Evolutionary conservation across 2,797 vertebrate species (phyloP).

Genomic region (Phylloscopus collybita): DNA sequence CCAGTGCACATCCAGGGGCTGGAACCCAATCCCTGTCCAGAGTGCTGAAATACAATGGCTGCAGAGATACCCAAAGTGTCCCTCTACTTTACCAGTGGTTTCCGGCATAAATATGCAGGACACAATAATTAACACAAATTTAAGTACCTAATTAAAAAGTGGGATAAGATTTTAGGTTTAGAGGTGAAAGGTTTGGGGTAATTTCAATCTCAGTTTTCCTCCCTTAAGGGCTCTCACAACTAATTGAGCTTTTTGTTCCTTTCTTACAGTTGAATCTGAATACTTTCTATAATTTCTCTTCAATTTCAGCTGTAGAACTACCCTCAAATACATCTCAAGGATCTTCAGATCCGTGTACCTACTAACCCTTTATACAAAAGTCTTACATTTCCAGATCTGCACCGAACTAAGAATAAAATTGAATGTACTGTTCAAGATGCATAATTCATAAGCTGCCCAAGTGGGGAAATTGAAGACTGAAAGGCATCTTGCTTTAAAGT

Average conservation of each 20-base stretch:
- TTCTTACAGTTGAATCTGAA: background rate
- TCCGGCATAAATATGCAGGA: background rate
- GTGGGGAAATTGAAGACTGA: background rate
- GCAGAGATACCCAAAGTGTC: rapidly evolving
- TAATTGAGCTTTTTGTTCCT: background rate
- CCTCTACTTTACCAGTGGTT: background rate
- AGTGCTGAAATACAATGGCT: background rate
- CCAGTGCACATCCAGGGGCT: rapidly evolving
- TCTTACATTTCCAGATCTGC: background rate
- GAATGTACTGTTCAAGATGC: background rate
- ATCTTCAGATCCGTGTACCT: background rate
- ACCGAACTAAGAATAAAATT: background rate
- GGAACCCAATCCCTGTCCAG: background rate
- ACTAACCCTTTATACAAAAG: background rate
- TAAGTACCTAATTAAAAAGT: background rate
- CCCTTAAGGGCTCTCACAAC: background rate
- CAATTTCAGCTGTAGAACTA: background rate
- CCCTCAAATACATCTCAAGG: background rate
- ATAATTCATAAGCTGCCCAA: background rate
- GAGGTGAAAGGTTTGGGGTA: background rate
- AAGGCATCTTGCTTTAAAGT: background rate
- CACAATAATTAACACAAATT: background rate
- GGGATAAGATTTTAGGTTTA: background rate
- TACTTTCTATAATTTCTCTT: background rate
- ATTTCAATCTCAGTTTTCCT: background rate